Conservation (phyloP, 2,888 invertebrate genomes). For the Lacanobia oleracea region DNA sequence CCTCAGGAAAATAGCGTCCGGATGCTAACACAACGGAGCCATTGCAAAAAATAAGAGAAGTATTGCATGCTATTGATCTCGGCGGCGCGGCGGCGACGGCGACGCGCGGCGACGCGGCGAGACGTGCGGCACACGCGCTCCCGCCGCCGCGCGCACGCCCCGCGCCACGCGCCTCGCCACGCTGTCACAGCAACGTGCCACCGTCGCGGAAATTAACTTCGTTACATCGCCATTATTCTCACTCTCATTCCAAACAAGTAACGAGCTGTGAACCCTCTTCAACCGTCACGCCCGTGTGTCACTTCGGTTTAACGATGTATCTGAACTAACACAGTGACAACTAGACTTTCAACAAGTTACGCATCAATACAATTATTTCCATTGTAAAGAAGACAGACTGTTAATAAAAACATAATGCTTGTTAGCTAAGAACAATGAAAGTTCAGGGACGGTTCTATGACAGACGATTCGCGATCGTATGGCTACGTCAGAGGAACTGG, state of each 20-base stretch:
- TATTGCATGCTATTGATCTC: constrained; percentile 67
- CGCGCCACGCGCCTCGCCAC: constrained; percentile 65
- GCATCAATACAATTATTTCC: constrained; percentile 26
- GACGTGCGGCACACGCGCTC: constrained; percentile 59
- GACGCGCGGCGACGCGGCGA: constrained; percentile 64
- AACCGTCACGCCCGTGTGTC: constrained; percentile 34
- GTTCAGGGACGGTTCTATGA: constrained; percentile 80
- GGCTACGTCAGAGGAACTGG: constrained; percentile 87
- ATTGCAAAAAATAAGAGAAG: constrained; percentile 61
- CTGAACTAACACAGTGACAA: constrained; percentile 38
- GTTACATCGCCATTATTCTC: constrained; percentile 82
- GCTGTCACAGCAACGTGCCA: constrained; percentile 79
- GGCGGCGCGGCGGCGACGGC: constrained; percentile 52
- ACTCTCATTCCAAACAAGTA: constrained; percentile 76
- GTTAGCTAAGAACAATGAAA: constrained; percentile 81
- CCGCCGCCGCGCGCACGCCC: constrained; percentile 67
- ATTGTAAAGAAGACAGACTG: constrained; percentile 49
- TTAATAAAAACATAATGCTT: constrained; percentile 69
- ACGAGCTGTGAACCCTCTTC: constrained; percentile 68
- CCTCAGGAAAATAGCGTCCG: constrained; percentile 11
- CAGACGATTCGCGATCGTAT: constrained; percentile 84
- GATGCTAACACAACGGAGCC: constrained; percentile 11
- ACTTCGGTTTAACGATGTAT: constrained; percentile 44
- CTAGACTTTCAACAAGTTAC: constrained; percentile 40
- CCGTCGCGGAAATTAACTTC: constrained; percentile 83